These are phyloP conservation scores for Scylla paramamosain DNA, from an alignment of 1,140 invertebrate species.

Conservation along the genomic window DNA sequence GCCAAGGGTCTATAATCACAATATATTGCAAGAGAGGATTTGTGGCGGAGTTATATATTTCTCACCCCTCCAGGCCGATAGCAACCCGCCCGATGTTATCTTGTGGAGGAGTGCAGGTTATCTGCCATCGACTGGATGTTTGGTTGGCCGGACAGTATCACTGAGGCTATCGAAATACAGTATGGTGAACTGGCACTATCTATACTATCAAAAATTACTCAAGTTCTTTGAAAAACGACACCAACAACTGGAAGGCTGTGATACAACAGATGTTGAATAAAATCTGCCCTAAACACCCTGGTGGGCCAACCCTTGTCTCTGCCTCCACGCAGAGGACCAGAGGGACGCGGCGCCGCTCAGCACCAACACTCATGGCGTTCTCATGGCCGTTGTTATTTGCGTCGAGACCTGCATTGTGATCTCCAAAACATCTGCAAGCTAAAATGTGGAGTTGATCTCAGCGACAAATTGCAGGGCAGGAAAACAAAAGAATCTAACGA, in stretches of 20 bases:
- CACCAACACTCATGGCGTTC: no score
- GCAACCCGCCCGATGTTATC: background rate
- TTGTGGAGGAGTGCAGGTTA: background rate
- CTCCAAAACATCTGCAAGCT: no score
- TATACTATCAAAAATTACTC: background rate
- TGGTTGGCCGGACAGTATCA: background rate
- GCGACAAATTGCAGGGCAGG: background rate
- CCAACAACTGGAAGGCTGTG: background rate
- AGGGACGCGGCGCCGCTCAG: no score
- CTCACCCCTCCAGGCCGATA: conserved; percentile 9
- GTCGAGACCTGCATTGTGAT: no score
- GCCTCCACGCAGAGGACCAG: background rate
- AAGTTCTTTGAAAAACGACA: background rate
- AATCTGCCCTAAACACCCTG: background rate
- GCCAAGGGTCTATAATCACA: conserved; percentile 13
- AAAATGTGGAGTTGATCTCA: background rate
- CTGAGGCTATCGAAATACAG: background rate
- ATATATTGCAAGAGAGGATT: conserved; percentile 23
- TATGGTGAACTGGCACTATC: background rate
- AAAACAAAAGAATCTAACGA: background rate
- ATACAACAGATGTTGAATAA: background rate
- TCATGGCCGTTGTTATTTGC: no score
- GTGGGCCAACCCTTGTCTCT: background rate
- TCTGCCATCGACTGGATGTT: background rate
- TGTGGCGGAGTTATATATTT: conserved; percentile 15